These are phyloP conservation scores for Calameuta idolon DNA, from an alignment of 2,888 invertebrate species.

Conservation along the genomic window DNA sequence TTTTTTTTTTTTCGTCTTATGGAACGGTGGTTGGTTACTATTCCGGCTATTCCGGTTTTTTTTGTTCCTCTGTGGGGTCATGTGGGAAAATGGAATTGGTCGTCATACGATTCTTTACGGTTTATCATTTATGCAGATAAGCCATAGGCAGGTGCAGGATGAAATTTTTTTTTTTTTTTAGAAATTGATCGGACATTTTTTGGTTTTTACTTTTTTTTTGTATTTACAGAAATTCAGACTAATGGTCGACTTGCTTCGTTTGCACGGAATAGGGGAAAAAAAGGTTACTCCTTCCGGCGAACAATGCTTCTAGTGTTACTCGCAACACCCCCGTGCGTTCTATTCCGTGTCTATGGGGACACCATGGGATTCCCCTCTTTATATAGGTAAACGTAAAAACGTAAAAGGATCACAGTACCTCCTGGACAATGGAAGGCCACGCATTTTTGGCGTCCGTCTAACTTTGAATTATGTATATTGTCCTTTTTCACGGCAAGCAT, in stretches of 20 bases:
- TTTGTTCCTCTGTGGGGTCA: background rate
- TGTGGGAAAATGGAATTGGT: background rate
- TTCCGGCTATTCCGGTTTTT: background rate
- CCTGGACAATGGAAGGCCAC: conserved; percentile 36
- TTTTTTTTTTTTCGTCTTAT: background rate
- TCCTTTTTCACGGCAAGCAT: conserved; percentile 16
- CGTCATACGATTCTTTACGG: background rate
- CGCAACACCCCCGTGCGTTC: background rate
- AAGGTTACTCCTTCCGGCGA: background rate
- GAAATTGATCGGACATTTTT: background rate
- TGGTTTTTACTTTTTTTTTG: background rate
- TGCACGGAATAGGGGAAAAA: background rate
- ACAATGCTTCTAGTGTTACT: background rate
- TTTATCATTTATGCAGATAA: background rate
- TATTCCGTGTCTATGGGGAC: background rate
- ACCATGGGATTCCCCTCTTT: background rate
- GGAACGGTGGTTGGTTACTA: background rate
- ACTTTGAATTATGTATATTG: conserved; percentile 39
- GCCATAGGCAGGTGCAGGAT: background rate
- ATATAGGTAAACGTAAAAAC: background rate
- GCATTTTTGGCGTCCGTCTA: conserved; percentile 44
- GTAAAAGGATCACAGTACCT: conserved; percentile 3
- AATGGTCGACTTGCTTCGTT: background rate
- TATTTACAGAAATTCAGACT: background rate
- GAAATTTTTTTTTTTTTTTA: background rate